Percentiles rank a stretch among this genome's conserved stretches.
Conservation (phyloP, 1,140 invertebrate species). For the Ooceraea biroi region DNA sequence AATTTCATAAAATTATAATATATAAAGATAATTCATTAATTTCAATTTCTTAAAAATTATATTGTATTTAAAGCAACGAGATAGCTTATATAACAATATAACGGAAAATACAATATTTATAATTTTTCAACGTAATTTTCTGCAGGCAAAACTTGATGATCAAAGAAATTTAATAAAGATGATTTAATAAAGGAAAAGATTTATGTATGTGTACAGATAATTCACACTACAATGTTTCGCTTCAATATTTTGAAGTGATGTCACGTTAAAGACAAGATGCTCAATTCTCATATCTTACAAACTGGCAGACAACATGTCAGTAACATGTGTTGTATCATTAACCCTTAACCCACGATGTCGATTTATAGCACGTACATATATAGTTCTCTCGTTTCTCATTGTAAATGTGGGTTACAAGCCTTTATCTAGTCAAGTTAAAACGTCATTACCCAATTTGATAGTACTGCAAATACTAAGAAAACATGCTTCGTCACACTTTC, state of each 20-base stretch:
- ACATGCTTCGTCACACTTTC: not conserved
- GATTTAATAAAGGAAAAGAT: not conserved
- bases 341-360: not conserved
- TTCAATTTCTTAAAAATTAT: not conserved
- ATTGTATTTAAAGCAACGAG: not conserved
- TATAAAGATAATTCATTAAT: not conserved
- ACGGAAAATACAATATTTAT: not conserved
- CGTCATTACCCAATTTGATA: not conserved
- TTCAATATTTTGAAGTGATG: not conserved
- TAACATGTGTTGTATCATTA: not conserved
- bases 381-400: not conserved
- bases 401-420: not conserved
- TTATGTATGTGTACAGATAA: not conserved
- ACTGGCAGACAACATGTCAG: not conserved
- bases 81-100: not conserved
- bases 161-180: not conserved
- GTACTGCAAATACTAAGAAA: not conserved
- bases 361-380: not conserved
- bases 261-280: not conserved
- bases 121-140: not conserved
- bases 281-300: conserved; percentile 18
- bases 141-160: not conserved
- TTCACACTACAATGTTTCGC: not conserved
- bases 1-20: too few species aligned
- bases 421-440: not conserved